Evolutionary conservation across 1,140 invertebrate genomes (phyloP), one percentile per base, ranked within the genome.

Genomic region (Achroia grisella): DNA sequence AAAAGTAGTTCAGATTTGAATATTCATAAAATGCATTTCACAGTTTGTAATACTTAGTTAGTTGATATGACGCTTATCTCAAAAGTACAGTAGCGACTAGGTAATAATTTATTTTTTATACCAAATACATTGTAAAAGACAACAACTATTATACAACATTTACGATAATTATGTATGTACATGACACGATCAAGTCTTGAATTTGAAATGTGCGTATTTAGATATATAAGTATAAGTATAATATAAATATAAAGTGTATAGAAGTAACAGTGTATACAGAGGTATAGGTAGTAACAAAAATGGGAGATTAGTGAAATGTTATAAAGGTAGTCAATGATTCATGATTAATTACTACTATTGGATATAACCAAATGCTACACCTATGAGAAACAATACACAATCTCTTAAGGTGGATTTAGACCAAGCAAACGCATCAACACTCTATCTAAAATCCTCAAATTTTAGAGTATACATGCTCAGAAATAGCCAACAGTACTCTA

Each of bases 141-240:
- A 69, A 71, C 64, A 69, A 71, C 17, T 23, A 23, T 40, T 60
- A 55, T 65, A 66, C 68, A 72, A 72, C 64, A 70, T 64, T 71
- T 34, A 47, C 10, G 37, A 71, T 54, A 54, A 51, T 44, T 36
- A 56, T 60, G 52, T 65, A 68, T 74, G 52, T 71, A 79, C 57
- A 78, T 71, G 71, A 67, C 35, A 64, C 54, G 63, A 65, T 62
- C 45, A 68, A 82, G 75, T 82, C 78, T 82, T 82, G 62, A 71
- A 68, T 71, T 67, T 70, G 63, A 77, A 71, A 52, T 79, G 75
- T 77, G 78, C 73, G 75, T 71, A 53, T 62, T 51, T 56, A 53
- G 44, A 48, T 42, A 48, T 41, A 40, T 40, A 48, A 48, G 37
- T 35, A 44, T 40, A 39, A 28, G 37, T 35, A 44, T 40, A 39